Percentiles rank a stretch among this genome's conserved stretches.
Evolutionary conservation across 2,888 invertebrate genomes (phyloP).

Genomic region (Gerris lacustris): DNA sequence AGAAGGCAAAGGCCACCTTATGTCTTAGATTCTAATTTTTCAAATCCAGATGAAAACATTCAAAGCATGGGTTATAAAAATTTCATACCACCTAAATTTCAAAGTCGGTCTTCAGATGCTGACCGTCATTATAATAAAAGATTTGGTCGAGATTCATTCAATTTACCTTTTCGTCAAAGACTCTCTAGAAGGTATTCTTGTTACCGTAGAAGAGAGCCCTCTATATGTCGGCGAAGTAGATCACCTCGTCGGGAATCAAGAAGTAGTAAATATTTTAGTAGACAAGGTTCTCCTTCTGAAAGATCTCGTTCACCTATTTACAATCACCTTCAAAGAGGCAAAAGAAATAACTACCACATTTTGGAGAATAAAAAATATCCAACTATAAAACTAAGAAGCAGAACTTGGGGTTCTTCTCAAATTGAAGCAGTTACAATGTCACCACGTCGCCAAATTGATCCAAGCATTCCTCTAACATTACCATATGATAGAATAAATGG

Average conservation of each 20-base stretch:
- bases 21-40: no score
- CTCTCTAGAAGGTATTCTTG: background rate
- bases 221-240: background rate
- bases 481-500: background rate
- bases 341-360: background rate
- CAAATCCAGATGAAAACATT: no score
- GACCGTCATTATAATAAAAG: background rate
- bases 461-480: background rate
- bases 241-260: background rate
- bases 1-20: no score
- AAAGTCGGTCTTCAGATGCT: background rate
- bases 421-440: background rate
- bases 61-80: no score
- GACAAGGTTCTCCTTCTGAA: background rate
- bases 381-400: no score
- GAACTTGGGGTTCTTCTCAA: background rate
- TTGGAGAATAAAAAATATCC: background rate
- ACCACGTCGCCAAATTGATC: background rate
- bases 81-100: no score
- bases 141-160: background rate
- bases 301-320: background rate
- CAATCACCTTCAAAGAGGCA: no score
- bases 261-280: background rate
- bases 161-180: background rate
- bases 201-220: background rate